Evolutionary conservation across 2,113 vertebrate genomes (phyloP), one percentile per base, ranked within the genome.

Genomic region (Petroica traversi): DNA sequence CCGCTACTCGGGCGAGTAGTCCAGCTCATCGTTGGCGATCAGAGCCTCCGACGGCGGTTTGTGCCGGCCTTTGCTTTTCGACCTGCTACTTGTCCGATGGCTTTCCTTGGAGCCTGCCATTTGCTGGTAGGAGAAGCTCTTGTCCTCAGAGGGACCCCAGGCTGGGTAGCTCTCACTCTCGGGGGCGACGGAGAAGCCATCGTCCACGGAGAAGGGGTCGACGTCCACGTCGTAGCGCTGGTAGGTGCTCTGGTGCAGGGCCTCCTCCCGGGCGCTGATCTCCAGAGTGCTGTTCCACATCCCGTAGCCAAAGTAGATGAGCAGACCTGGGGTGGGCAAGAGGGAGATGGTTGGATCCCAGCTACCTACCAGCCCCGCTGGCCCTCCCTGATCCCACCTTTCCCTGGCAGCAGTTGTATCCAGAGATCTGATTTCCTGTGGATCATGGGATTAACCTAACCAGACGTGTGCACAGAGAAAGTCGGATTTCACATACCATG

Each of bases 221-320:
- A 97, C 97, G 0, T 99, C 99, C 48, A 99, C 97, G 1, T 99
- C 99, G 0, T 99, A 99, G 91, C 99, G 98, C 94, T 99, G 99
- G 97, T 99, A 99, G 3, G 98, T 99, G 94, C 99, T 99, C 95
- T 99, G 99, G 61, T 99, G 99, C 4, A 99, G 98, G 69, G 99
- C 98, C 93, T 99, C 98, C 75, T 99, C 98, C 4, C 98, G 97
- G 68, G 99, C 98, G 0, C 98, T 98, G 89, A 99, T 98, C 97
- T 99, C 99, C 97, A 99, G 97, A 0, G 98, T 99, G 97, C 99
- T 99, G 98, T 99, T 99, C 99, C 99, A 99, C 96, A 99, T 98
- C 38, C 99, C 99, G 0, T 99, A 99, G 68, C 99, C 98, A 36
- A 98, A 98, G 76, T 99, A 99, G 97, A 99, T 99, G 93, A 99